These are phyloP conservation scores for Proterorhinus semilunaris DNA, from an alignment of 2,113 vertebrate species.

Conservation along the genomic window DNA sequence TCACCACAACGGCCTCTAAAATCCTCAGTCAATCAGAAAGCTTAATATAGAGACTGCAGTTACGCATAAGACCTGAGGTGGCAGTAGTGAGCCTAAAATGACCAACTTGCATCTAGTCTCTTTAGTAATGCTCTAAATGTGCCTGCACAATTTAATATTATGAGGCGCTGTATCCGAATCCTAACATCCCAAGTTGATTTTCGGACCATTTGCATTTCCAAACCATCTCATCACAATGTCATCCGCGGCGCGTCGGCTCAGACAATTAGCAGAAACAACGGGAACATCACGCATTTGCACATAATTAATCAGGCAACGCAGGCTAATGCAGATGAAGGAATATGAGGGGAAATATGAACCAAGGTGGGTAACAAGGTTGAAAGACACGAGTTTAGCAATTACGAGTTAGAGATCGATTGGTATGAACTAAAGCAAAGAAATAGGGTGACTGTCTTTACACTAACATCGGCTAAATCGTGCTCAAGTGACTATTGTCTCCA, in stretches of 20 bases:
- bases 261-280: conserved; percentile 47
- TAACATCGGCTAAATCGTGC: no score
- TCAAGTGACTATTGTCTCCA: no score
- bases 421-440: no score
- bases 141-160: background rate
- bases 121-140: conserved; percentile 9
- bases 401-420: no score
- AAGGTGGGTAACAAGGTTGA: conserved; percentile 8
- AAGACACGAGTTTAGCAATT: conserved; percentile 19
- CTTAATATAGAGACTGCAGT: no score
- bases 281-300: conserved; percentile 37
- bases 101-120: no score
- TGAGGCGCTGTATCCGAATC: conserved; percentile 9
- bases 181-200: conserved; percentile 13
- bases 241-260: conserved; percentile 23
- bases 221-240: conserved; percentile 43
- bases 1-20: no score
- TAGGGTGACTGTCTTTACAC: no score
- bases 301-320: conserved; percentile 17
- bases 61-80: no score
- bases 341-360: conserved; percentile 28
- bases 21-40: no score
- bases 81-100: no score
- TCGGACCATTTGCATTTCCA: conserved; percentile 44
- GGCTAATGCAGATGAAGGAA: no score